Evolutionary conservation across 1,140 invertebrate species (phyloP), one percentile per base, ranked within the genome.

Genomic region (Cephus cinctus): DNA sequence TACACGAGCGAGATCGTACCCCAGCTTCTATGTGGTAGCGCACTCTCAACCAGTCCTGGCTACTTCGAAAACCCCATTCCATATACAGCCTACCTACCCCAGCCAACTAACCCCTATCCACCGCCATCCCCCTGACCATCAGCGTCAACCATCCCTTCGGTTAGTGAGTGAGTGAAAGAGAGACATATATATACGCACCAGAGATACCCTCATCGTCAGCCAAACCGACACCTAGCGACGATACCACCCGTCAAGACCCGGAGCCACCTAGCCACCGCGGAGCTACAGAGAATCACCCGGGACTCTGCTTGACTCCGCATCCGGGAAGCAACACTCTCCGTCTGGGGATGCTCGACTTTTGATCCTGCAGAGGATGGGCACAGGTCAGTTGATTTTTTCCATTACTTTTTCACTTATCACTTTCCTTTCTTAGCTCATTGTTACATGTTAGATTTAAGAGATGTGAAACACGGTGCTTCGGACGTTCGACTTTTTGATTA

Each of bases 281-380:
- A 47, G 51, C 56, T 56, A 62, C 47, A 54, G 56, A 62, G 59
- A 61, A 63, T 47, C 43, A 50, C 52, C 56, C 54, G 52, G 59
- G 61, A 63, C 59, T 59, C 56, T 48, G 60, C 56, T 42, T 50
- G 56, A 59, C 46, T 46, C 50, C 11, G 16, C 35, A 9, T 38
- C n/a, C 14, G 15, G 39, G 18, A 41, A 9, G 20, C 39, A 9
- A 8, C 6, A 14, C 6, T 52, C 32, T 40, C 47, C 54, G 45
- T 57, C 59, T 57, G 59, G 57, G 56, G 61, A 69, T 69, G 66
- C 52, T 61, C 53, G 60, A 67, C 58, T 67, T 68, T 56, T 68
- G 56, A 67, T 56, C 53, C 25, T 52, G 50, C 59, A 54, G 57
- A 71, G 63, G 57, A 71, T 71, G 69, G 64, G 63, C 60, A 61